Percentiles rank a stretch among this genome's conserved stretches.
These are phyloP conservation scores for Diplogasteroides magnus DNA, from an alignment of 1,140 invertebrate genomes.

Conservation along the genomic window DNA sequence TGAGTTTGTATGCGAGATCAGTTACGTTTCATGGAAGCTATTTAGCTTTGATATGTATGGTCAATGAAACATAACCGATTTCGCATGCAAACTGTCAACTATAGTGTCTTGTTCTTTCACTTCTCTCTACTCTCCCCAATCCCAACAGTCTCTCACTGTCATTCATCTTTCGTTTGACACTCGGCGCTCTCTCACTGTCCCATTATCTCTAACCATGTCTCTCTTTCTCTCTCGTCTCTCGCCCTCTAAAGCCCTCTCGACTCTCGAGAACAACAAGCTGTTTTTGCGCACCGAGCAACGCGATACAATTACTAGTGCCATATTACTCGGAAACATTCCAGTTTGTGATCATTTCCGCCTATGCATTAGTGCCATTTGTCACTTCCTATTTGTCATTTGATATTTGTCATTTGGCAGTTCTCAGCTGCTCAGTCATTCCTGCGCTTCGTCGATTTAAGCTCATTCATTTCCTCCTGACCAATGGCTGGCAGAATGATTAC, in stretches of 20 bases:
- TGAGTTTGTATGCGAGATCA: no score
- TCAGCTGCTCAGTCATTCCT: no score
- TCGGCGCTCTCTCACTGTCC: not conserved
- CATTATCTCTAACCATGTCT: slow-evolving; percentile 5
- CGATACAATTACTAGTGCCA: not conserved
- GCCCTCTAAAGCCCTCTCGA: slow-evolving; percentile 7
- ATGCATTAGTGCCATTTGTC: not conserved
- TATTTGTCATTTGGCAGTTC: slow-evolving; percentile 9
- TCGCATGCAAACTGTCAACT: no score
- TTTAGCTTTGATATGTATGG: no score
- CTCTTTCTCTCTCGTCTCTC: not conserved
- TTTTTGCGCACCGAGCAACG: not conserved
- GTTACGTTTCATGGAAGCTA: no score
- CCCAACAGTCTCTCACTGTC: not conserved
- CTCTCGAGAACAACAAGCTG: slow-evolving; percentile 12
- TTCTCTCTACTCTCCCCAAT: not conserved
- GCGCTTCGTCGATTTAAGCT: not conserved
- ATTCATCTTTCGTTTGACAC: no score
- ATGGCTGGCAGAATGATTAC: not conserved
- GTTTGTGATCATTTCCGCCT: not conserved
- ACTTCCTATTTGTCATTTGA: not conserved
- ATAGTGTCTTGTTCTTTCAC: not conserved
- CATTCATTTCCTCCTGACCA: slow-evolving; percentile 1
- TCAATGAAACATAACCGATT: no score
- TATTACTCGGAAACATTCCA: slow-evolving; percentile 2